phyloP scores from a whole-genome alignment of 2,113 vertebrate genomes.

The Bucco capensis region DNA sequence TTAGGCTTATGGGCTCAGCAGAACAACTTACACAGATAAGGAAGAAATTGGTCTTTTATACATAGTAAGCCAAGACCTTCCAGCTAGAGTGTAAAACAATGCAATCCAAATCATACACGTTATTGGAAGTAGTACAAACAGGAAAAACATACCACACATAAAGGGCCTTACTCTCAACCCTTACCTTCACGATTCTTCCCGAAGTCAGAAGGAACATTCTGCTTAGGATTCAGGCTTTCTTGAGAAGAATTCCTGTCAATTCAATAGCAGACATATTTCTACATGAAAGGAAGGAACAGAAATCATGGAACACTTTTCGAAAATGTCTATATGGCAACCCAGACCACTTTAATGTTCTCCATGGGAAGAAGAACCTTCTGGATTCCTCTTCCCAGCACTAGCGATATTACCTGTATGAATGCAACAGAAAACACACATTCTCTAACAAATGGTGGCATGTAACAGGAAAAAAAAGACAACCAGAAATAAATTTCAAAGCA shows the following conservation, averaged over 20 bases:
- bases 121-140: not conserved
- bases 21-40: not conserved
- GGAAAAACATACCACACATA: not conserved
- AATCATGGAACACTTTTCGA: not conserved
- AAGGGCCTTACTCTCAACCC: not conserved
- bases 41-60: not conserved
- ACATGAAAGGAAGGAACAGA: conserved; percentile 27
- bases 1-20: not conserved
- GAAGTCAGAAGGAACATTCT: conserved; percentile 6
- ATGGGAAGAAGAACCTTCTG: not conserved
- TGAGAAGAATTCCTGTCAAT: conserved; percentile 64
- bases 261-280: conserved; percentile 42
- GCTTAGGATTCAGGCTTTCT: conserved; percentile 27
- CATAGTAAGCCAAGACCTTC: not conserved
- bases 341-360: not conserved
- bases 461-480: not conserved
- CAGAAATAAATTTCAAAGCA: not conserved
- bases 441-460: not conserved
- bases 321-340: not conserved
- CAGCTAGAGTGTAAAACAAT: not conserved
- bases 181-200: conserved; percentile 65
- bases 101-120: not conserved
- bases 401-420: not conserved
- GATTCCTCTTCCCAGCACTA: not conserved
- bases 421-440: not conserved